Base-by-base conservation (phyloP, 2,113 vertebrate species). In the Thalassarche chlororhynchos region DNA sequence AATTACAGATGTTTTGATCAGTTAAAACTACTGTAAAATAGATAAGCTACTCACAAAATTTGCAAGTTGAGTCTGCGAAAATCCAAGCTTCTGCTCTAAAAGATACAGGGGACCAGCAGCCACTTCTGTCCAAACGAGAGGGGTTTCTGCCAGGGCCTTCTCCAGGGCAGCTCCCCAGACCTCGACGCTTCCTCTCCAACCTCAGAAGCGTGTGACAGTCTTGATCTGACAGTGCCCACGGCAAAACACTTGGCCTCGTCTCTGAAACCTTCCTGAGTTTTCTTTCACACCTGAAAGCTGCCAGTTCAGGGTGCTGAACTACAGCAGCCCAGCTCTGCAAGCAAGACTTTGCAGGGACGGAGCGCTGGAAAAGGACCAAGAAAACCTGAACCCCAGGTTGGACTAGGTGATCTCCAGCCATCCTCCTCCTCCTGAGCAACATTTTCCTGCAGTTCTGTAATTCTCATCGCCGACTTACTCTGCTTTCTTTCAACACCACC, bases 331-430 rank as follows among this genome's bases (percentile, higher is more conserved):
- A 46, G 46, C 14, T 75, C 66, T 66, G 28, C 28, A 66, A 66
- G 51, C 0, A 9, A 58, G 34, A 54, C 4, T 4, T 17, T 34
- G 55, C 60, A 38, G 62, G 32, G 44, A 87, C 1, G 0, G 25
- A 68, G 38, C 0, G 0, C 40, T 47, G 24, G 46, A 54, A 69
- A 90, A 85, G 12, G 8, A 36, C 25, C 1, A 3, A 13, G 31
- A 62, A 68, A 77, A 87, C 58, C 10, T 7, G 7, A 91, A 74
- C 14, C 16, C 12, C 5, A 31, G 26, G 7, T 6, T 72, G 52
- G 32, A 76, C 32, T 20, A 40, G 8, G 10, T 72, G 32, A 72
- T 36, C n/a, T 68, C 52, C n/a, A 71, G 40, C 14, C n/a, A 46
- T 52, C 16, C 42, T 79, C 13, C 14, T 57, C 49, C 36, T 87